Conservation (phyloP, 2,888 invertebrate genomes). For the Balanococcus diminutus region DNA sequence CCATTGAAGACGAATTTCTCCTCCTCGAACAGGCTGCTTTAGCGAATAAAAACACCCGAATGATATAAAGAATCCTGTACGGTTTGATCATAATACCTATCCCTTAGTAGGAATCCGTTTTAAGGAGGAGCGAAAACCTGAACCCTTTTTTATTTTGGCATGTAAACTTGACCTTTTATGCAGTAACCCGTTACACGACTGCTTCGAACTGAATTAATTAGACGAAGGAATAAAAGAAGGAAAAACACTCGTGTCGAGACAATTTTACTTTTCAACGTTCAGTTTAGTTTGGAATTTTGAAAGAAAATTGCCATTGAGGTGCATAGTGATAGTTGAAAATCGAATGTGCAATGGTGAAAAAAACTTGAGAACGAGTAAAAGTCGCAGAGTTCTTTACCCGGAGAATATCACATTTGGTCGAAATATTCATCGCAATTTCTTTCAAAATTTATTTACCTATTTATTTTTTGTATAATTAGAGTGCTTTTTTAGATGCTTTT, state of each 20-base stretch:
- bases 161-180: slow-evolving; percentile 1
- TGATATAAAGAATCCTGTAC: background rate
- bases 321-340: background rate
- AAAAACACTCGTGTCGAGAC: slow-evolving; percentile 10
- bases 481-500: background rate
- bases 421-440: background rate
- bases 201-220: slow-evolving; percentile 25
- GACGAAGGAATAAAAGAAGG: background rate
- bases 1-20: background rate
- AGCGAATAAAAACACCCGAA: background rate
- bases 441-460: background rate
- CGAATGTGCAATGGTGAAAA: background rate
- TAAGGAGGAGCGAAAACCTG: slow-evolving; percentile 35
- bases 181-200: slow-evolving; percentile 28
- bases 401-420: background rate
- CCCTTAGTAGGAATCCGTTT: background rate
- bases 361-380: background rate
- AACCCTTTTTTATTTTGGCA: slow-evolving; percentile 15
- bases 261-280: background rate
- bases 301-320: background rate
- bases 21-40: background rate
- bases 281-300: slow-evolving; percentile 9
- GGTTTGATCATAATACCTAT: slow-evolving; percentile 17
- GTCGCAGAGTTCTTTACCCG: background rate
- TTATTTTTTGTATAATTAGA: background rate